Percentiles rank a stretch among this genome's conserved stretches.
These are phyloP conservation scores for Melitaea athalia DNA, from an alignment of 2,888 invertebrate genomes.

Conservation along the genomic window DNA sequence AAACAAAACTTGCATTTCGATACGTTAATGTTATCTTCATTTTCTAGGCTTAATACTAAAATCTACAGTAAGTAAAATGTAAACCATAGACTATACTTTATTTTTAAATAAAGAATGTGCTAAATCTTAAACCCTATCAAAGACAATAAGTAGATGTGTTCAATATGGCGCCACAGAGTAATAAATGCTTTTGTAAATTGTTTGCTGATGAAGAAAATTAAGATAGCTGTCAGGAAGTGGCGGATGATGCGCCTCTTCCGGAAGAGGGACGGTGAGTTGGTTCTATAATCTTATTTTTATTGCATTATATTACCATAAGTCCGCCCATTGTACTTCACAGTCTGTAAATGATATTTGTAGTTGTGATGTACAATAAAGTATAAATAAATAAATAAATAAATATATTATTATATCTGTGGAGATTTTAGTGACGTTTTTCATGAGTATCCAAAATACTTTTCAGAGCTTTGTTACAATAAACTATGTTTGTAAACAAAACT, in stretches of 20 bases:
- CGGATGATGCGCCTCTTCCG: constrained; percentile 78
- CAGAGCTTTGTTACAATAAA: no score
- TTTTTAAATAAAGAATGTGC: background rate
- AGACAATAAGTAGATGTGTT: constrained; percentile 57
- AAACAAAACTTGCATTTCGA: background rate
- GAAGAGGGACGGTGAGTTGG: constrained; percentile 65
- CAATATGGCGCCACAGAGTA: constrained; percentile 65
- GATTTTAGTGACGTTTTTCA: no score
- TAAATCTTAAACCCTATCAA: background rate
- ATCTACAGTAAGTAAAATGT: background rate
- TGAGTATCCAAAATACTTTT: no score
- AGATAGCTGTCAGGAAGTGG: constrained; percentile 75
- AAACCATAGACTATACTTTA: background rate
- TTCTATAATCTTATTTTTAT: background rate
- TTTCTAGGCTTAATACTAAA: background rate
- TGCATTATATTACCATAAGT: no score
- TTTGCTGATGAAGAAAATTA: constrained; percentile 75
- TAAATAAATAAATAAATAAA: no score
- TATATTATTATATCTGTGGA: no score
- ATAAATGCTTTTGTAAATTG: constrained; percentile 60
- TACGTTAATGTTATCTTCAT: background rate
- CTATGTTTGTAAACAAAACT: no score
- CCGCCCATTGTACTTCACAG: no score
- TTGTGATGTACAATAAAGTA: no score
- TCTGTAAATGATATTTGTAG: no score